Conservation (phyloP, 1,140 invertebrate genomes). For the Drosophila grimshawi region DNA sequence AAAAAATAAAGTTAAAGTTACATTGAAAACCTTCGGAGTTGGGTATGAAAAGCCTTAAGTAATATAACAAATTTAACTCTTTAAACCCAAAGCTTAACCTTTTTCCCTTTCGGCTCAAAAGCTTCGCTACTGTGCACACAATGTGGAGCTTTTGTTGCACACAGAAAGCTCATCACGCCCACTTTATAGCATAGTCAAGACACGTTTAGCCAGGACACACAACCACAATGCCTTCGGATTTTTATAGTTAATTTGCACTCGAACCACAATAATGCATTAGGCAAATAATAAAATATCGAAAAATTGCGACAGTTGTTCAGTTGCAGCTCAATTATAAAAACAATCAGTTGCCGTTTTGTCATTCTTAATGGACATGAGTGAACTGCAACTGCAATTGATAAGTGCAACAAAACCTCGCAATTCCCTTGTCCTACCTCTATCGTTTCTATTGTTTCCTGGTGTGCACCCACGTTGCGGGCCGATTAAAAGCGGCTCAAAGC, state of each 20-base stretch:
- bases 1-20: neutral
- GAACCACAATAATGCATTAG: slow-evolving; percentile 1
- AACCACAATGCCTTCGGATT: slow-evolving; percentile 6
- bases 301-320: slow-evolving; percentile 61
- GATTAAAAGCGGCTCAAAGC: slow-evolving; percentile 70
- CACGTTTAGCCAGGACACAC: slow-evolving; percentile 33
- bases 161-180: neutral
- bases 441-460: slow-evolving; percentile 11
- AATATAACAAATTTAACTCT: no score
- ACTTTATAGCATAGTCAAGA: slow-evolving; percentile 24
- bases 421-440: neutral
- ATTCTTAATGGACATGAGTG: no score
- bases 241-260: slow-evolving; percentile 11
- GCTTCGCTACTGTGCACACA: neutral
- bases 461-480: slow-evolving; percentile 33
- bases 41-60: neutral
- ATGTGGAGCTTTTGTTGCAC: neutral
- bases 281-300: slow-evolving; percentile 5
- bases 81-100: neutral
- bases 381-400: slow-evolving; percentile 31
- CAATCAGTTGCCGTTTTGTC: slow-evolving; percentile 54
- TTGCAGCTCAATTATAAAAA: slow-evolving; percentile 27
- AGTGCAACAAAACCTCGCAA: slow-evolving; percentile 6
- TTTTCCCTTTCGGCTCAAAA: neutral
- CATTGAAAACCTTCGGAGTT: neutral